These are phyloP conservation scores for Erpetoichthys calabaricus DNA, from an alignment of 2,797 vertebrate species.

Conservation along the genomic window DNA sequence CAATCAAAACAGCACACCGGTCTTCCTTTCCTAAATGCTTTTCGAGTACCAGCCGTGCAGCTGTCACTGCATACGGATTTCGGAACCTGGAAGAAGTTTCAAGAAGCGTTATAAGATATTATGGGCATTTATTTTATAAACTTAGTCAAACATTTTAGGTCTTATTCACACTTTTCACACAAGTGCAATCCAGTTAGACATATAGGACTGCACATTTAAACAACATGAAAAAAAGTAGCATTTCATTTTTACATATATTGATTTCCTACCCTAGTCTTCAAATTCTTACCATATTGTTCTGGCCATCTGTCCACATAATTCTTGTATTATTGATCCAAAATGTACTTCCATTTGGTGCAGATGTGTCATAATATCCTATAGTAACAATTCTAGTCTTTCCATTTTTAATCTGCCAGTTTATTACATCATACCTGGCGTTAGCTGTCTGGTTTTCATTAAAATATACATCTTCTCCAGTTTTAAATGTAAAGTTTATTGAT, in stretches of 20 bases:
- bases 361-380: conserved; percentile 51
- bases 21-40: conserved; percentile 49
- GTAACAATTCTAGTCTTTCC: conserved; percentile 47
- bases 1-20: conserved; percentile 60
- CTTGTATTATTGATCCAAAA: conserved; percentile 43
- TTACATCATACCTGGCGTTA: conserved; percentile 49
- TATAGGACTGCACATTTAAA: no score
- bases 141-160: no score
- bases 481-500: conserved; percentile 2
- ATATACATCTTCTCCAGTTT: conserved; percentile 37
- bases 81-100: conserved; percentile 29
- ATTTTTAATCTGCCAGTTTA: conserved; percentile 49
- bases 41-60: conserved; percentile 43
- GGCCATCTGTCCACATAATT: conserved; percentile 48
- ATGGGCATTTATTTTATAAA: no score
- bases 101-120: no score
- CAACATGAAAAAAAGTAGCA: no score
- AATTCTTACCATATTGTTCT: conserved; percentile 43
- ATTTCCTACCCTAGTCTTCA: no score
- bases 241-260: no score
- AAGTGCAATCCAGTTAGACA: no score
- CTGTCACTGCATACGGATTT: conserved; percentile 46
- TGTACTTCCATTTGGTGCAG: conserved; percentile 35
- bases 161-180: no score
- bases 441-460: conserved; percentile 54